Conservation (phyloP, 2,888 invertebrate species). For the Oegoconia quadripuncta region DNA sequence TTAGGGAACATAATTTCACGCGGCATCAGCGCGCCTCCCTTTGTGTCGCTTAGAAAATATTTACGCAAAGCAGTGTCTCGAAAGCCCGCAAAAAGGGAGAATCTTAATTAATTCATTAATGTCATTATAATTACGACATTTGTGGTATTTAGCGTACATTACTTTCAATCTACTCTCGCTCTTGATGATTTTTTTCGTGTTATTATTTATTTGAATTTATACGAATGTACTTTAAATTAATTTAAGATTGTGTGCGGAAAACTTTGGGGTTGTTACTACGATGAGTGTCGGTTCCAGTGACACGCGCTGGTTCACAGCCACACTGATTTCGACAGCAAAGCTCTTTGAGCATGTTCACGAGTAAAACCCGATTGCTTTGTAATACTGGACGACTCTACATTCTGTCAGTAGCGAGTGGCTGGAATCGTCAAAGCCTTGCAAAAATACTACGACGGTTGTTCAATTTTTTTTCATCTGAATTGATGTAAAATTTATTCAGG, state of each 20-base stretch:
- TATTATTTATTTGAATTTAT: conserved; percentile 16
- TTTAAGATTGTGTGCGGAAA: not conserved
- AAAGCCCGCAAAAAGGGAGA: conserved; percentile 49
- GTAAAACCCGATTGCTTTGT: conserved; percentile 45
- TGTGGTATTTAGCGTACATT: conserved; percentile 50
- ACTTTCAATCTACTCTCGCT: conserved; percentile 35
- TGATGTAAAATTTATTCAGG: no score
- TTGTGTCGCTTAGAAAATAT: conserved; percentile 62
- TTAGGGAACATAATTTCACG: conserved; percentile 66
- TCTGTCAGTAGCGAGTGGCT: not conserved
- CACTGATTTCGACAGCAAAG: conserved; percentile 59
- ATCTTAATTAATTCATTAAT: conserved; percentile 68
- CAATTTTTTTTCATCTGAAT: no score
- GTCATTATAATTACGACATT: conserved; percentile 59
- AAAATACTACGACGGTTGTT: conserved; percentile 8
- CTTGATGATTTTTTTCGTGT: conserved; percentile 12
- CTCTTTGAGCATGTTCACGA: conserved; percentile 50
- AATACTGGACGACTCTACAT: conserved; percentile 7
- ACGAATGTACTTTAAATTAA: not conserved
- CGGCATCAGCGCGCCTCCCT: conserved; percentile 50
- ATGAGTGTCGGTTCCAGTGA: conserved; percentile 6
- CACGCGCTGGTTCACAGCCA: conserved; percentile 23
- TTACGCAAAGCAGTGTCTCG: conserved; percentile 53
- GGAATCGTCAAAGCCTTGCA: conserved; percentile 1
- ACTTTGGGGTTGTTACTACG: not conserved